These are phyloP conservation scores for Aphelocoma coerulescens DNA, from an alignment of 2,113 vertebrate species.

Conservation along the genomic window DNA sequence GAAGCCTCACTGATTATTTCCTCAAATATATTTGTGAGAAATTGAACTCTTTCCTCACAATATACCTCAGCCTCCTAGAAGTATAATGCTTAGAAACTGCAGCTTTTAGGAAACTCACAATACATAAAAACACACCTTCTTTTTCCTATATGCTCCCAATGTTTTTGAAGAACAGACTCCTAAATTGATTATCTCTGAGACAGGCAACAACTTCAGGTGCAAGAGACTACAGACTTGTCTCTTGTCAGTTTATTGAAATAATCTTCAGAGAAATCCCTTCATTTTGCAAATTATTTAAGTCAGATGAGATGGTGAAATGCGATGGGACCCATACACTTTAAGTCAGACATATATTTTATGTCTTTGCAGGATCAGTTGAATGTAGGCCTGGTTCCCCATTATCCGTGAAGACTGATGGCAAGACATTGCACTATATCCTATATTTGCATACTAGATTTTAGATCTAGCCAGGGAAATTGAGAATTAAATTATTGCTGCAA, in stretches of 20 bases:
- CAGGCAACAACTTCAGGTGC: not conserved
- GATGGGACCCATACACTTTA: not conserved
- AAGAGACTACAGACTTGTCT: not conserved
- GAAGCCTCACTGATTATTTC: not conserved
- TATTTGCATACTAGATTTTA: not conserved
- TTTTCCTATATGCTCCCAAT: not conserved
- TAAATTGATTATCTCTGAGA: not conserved
- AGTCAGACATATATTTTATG: not conserved
- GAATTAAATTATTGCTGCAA: not conserved
- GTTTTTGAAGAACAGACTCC: not conserved
- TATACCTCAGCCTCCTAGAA: not conserved
- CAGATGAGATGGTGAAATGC: not conserved
- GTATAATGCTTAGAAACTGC: not conserved
- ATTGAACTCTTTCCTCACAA: not conserved
- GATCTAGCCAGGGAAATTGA: not conserved
- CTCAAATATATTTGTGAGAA: not conserved
- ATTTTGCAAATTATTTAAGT: not conserved
- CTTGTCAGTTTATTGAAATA: not conserved
- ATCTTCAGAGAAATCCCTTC: not conserved
- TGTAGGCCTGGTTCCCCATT: not conserved
- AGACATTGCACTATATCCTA: not conserved
- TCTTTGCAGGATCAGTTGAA: not conserved
- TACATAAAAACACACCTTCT: rapidly evolving
- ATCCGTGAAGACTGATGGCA: not conserved
- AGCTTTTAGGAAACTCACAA: not conserved